Evolutionary conservation across 2,797 vertebrate genomes (phyloP), one percentile per base, ranked within the genome.

Genomic region (Sebastes wilsoni): DNA sequence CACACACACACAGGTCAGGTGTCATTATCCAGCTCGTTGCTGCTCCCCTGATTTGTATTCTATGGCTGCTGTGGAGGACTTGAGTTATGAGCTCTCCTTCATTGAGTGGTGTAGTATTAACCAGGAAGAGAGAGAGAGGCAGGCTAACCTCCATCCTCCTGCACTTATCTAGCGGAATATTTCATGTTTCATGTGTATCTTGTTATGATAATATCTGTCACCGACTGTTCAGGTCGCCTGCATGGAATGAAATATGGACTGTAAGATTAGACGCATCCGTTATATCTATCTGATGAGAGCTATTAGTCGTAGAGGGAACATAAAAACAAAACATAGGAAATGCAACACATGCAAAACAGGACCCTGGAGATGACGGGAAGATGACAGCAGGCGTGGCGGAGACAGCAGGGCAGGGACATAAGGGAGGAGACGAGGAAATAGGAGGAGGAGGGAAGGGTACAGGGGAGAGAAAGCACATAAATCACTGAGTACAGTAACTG

Each of bases 11-110:
- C 60, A 60, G 36, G 36, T 36, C 25, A 25, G 38, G 72, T 60
- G 67, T 61, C 70, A 66, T 87, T 87, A 87, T 85, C 82, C 85
- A 81, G 72, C 42, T 72, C 59, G 18, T 70, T 82, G 85, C 79
- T 79, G 55, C 58, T 66, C 25, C 25, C 79, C 89, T 92, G 66
- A 88, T 93, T 92, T 92, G 90, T 92, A 92, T 94, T 93, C 91
- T 81, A 66, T 49, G 22, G 78, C 83, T 72, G 81, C 66, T 76
- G 77, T 68, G 65, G 68, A 85, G 75, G 77, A 83, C 81, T 49
- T 87, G 89, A 91, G 75, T 91, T 94, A 93, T 83, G 86, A 87
- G 89, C 74, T 77, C 59, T 22, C 65, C 71, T 30, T 34, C 75
- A 61, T 27, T 54, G 79, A 72, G 22, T 59, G 58, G 75, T 88